These are phyloP conservation scores for Agelas oroides DNA, from an alignment of 37 sponge, comb jelly and placozoan species.

Conservation along the genomic window DNA sequence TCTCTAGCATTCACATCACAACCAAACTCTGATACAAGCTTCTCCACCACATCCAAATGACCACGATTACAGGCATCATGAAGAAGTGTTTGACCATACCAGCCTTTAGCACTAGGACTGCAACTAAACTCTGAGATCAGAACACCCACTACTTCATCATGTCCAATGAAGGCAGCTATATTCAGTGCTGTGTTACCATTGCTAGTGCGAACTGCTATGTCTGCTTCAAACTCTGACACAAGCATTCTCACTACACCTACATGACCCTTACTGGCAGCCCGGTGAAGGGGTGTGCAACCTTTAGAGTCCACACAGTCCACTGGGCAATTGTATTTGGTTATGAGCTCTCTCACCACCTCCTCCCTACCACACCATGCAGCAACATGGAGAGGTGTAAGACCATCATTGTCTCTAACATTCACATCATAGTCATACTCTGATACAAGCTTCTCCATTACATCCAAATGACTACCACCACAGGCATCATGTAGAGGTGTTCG, in stretches of 20 bases:
- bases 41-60: too few relatives aligned
- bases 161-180: too few relatives aligned
- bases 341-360: background rate
- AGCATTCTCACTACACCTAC: background rate
- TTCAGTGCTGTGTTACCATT: too few relatives aligned
- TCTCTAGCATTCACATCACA: too few relatives aligned
- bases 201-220: too few relatives aligned
- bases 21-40: too few relatives aligned
- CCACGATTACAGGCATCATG: too few relatives aligned
- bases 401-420: background rate
- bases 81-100: too few relatives aligned
- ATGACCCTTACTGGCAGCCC: background rate
- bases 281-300: background rate
- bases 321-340: slow-evolving; percentile 7
- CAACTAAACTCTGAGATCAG: too few relatives aligned
- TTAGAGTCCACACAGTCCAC: background rate
- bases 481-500: too few relatives aligned
- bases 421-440: slow-evolving; percentile 4
- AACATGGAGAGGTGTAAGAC: slow-evolving; percentile 1
- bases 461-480: background rate
- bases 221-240: background rate
- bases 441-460: slow-evolving; percentile 3
- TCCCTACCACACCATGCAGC: slow-evolving; percentile 8
- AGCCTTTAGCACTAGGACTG: too few relatives aligned
- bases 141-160: too few relatives aligned